Evolutionary conservation across 2,113 vertebrate genomes (phyloP), one percentile per base, ranked within the genome.

Genomic region (Oreochromis tanganicae): DNA sequence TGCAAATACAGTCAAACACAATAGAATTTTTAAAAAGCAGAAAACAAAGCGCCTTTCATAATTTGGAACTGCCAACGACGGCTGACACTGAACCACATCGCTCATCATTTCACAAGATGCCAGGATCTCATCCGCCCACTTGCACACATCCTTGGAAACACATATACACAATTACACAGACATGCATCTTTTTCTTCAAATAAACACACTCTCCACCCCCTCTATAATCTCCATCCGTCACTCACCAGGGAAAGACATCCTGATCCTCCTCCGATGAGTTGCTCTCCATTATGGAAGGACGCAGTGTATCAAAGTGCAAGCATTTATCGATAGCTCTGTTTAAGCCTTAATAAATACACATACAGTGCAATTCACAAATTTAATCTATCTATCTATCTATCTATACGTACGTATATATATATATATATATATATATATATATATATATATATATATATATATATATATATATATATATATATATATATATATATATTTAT

Each of bases 121-220:
- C 87, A 89, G 59, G 80, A 84, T 92, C 46, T 89, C 86, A 87
- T 91, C 91, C 83, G 32, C 88, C 92, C 91, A 90, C 93, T 86
- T 80, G 84, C 36, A 57, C 73, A 59, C 73, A 27, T 87, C 78
- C 80, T 75, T 66, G 38, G 78, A 85, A 87, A 84, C 68, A 16
- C 88, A 85, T 68, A 54, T 63, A 85, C 88, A 84, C 61, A 91
- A 83, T 91, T 78, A 81, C 61, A 87, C 75, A 84, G 66, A 63
- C 50, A 57, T 29, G 46, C 82, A 71, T 79, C 83, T 87, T 83
- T 83, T 91, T 82, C 82, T 87, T 43, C 82, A 81, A 90, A 90
- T 90, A 88, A 87, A 89, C 86, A 80, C 83, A 54, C 83, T 88
- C 86, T 89, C 85, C 61, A 24, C 83, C 86, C 81, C 80, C 85